Percentiles rank a stretch among this genome's conserved stretches.
phyloP scores from a whole-genome alignment of 2,113 vertebrate genomes.

The Spermophilus dauricus region DNA sequence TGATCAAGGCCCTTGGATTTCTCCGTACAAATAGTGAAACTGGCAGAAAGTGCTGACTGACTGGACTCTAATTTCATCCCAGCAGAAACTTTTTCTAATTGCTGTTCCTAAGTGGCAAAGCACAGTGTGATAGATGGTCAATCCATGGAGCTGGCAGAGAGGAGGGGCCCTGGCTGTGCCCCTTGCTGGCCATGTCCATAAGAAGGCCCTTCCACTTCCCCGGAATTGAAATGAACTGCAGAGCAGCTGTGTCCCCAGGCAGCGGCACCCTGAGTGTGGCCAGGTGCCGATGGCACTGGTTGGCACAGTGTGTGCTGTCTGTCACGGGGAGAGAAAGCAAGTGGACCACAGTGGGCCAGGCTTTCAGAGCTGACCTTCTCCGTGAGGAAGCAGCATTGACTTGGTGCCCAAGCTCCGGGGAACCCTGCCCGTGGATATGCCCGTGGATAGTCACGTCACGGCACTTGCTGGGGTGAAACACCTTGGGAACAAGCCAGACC shows the following conservation, averaged over 20 bases:
- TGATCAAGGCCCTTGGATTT: too few species aligned
- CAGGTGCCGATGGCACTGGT: background rate
- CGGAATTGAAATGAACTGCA: accelerated
- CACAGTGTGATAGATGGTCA: accelerated
- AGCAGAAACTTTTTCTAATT: background rate
- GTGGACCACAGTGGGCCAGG: accelerated
- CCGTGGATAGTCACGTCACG: background rate
- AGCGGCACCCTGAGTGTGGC: accelerated
- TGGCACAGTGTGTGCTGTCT: accelerated
- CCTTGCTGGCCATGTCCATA: accelerated
- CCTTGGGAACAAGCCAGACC: background rate
- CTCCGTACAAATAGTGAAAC: accelerated
- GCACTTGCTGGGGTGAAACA: accelerated
- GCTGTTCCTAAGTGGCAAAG: background rate
- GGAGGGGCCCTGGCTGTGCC: background rate
- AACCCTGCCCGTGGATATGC: accelerated
- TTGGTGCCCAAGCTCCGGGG: accelerated
- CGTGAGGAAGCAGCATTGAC: accelerated
- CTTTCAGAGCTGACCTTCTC: background rate
- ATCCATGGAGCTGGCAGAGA: accelerated
- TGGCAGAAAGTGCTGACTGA: accelerated
- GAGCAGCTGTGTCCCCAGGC: background rate
- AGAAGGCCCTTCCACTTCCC: background rate
- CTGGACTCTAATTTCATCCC: accelerated
- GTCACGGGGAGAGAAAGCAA: accelerated